Evolutionary conservation across 2,888 invertebrate genomes (phyloP).

Genomic region (Tridacna crocea): DNA sequence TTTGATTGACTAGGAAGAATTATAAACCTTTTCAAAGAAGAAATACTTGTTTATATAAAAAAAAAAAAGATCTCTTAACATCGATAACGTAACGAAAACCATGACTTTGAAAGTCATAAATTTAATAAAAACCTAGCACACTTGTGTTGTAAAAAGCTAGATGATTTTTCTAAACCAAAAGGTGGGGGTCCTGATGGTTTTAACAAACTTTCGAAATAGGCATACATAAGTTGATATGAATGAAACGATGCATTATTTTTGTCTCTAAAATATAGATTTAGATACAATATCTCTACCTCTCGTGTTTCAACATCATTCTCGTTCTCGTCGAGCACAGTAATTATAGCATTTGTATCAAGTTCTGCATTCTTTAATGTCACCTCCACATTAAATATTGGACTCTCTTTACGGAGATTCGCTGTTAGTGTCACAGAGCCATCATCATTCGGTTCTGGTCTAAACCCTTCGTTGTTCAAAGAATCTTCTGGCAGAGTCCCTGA

Average conservation of each 20-base stretch:
- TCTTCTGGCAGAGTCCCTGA: conserved; percentile 27
- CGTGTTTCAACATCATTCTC: conserved; percentile 18
- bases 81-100: background rate
- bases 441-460: conserved; percentile 23
- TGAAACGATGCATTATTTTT: too few species aligned
- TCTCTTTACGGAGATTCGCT: conserved; percentile 11
- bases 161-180: too few species aligned
- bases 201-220: too few species aligned
- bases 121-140: background rate
- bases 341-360: conserved; percentile 2
- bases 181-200: too few species aligned
- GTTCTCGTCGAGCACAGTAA: conserved; percentile 10
- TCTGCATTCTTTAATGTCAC: conserved; percentile 24
- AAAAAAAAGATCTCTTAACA: background rate
- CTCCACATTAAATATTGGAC: conserved; percentile 17
- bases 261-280: too few species aligned
- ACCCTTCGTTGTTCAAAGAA: conserved; percentile 21
- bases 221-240: too few species aligned
- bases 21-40: background rate
- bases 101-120: too few species aligned
- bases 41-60: background rate
- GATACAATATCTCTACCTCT: conserved; percentile 1
- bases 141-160: too few species aligned
- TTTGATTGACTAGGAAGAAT: background rate
- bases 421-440: conserved; percentile 13